Evolutionary conservation across 2,797 vertebrate species (phyloP), one percentile per base, ranked within the genome.

Genomic region (Sarcoramphus papa): DNA sequence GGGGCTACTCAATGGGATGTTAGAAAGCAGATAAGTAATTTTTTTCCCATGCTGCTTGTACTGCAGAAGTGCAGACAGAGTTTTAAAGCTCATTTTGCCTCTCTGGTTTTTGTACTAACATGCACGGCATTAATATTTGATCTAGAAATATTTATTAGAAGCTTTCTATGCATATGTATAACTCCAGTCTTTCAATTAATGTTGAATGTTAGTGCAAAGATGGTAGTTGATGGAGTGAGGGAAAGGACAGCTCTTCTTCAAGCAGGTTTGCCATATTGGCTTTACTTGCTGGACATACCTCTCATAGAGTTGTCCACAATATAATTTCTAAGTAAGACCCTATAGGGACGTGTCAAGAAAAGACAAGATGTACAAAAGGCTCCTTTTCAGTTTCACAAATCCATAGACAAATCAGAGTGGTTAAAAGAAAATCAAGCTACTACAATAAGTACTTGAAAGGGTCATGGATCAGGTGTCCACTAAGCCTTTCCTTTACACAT

Each of bases 1-100:
- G n/a, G 3, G 68, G 56, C 23, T 91, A 88, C 75, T 93, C 75
- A 77, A 23, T 45, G 20, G 12, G 24, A 84, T 80, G 50, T 92
- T 93, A 68, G 72, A 91, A 92, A 91, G 60, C 56, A 88, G 68
- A 3, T 53, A 92, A 91, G 81, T 77, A 87, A 40, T 43, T 77
- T 47, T 69, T 95, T 92, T 59, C 68, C 84, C 74, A 53, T 62
- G 75, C 12, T 87, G 43, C 43, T 76, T 89, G 74, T 92, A 85
- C 30, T 76, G 51, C 35, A 23, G 30, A 89, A 85, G 62, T 28
- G 24, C 64, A 90, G 64, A 56, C n/a, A 81, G 72, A 47, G 68
- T 89, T 94, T 80, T 85, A 89, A 92, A 80, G 28, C 22, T 92
- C 57, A 33, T 56, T 93, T 96, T 81, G 6, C 62, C 69, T 88